Evolutionary conservation across 2,888 invertebrate genomes (phyloP), one percentile per base, ranked within the genome.

Genomic region (Drosophila subsilvestris): DNA sequence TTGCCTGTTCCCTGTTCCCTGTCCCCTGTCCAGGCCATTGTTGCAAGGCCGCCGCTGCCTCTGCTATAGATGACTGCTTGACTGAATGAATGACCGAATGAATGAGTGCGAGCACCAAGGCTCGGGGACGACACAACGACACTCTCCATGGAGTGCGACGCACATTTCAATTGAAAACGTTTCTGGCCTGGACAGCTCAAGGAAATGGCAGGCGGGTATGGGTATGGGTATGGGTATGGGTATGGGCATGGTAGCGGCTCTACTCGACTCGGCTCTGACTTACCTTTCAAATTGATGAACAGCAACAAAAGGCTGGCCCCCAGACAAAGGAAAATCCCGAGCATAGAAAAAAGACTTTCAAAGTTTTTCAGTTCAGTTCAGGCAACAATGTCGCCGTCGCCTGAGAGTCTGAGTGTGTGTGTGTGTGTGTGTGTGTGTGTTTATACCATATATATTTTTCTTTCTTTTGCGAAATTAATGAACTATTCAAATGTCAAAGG

Each of bases 401-500:
- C n/a, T n/a, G n/a, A n/a, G n/a, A n/a, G n/a, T n/a, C n/a, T n/a
- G n/a, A n/a, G n/a, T n/a, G n/a, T n/a, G n/a, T n/a, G n/a, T n/a
- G n/a, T n/a, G n/a, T n/a, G n/a, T n/a, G n/a, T n/a, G n/a, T n/a
- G n/a, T n/a, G n/a, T n/a, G 22, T 22, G 22, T 22, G 3, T 20
- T 22, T 22, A 29, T 45, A 72, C 37, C 62, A 25, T 59, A 55
- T 37, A 55, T 63, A 63, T 78, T 60, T 84, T 75, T 87, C 71
- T 87, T 86, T 88, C 79, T 84, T 66, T 70, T 79, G 88, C 83
- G 86, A 83, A 88, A 85, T 88, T 85, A 85, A 85, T 85, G 85
- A 85, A 85, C 85, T 85, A 85, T 85, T 85, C 88, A 85, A 88
- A 85, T 85, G 88, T 88, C 85, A 85, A 88, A 85, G 85, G 85